Evolutionary conservation across 2,797 vertebrate genomes (phyloP), one percentile per base, ranked within the genome.

Genomic region (Brachyalestes nurse): DNA sequence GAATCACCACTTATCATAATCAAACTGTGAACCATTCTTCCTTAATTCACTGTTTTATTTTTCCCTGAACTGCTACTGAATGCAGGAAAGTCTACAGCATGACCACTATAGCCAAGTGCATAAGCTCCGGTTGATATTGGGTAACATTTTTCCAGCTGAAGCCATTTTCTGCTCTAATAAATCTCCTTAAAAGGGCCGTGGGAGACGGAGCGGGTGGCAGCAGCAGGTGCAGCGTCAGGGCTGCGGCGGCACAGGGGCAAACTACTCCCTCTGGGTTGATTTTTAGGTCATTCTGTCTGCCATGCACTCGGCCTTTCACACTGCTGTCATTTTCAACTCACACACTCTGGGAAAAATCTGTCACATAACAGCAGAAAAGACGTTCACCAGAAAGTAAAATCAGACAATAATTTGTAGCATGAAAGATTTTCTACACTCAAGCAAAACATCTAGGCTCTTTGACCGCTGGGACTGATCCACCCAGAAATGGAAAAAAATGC

Each of bases 261-360:
- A 57, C 13, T n/a, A 19, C 65, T 70, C 25, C 42, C 73, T 77
- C 67, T 57, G 25, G 72, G 62, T 14, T 49, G 7, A 12, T 80
- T 80, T 83, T 80, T 72, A 77, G 67, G 73, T 77, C 78, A 83
- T 60, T 72, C 67, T 40, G 73, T 80, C 72, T 80, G 69, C 42
- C 40, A 74, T 72, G 6, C 72, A 76, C 16, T 17, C n/a, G 58
- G 25, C 49, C 1, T 57, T 14, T 80, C 51, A 72, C 53, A 62
- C 21, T 0, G 62, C 19, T 34, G 40, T 65, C 13, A 7, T 28
- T 62, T 19, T 49, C 51, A 47, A 25, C 66, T 64, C 10, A 4
- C 5, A 9, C 21, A 62, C 62, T 81, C 34, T 40, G 25, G 23
- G n/a, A 66, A 34, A 28, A 28, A 1, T 7, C 34, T 42, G 23